A percentile compares a stretch with the other conserved stretches of the same genome.
Conservation (phyloP, 2,888 invertebrate genomes). For the Temnothorax ravouxi region DNA sequence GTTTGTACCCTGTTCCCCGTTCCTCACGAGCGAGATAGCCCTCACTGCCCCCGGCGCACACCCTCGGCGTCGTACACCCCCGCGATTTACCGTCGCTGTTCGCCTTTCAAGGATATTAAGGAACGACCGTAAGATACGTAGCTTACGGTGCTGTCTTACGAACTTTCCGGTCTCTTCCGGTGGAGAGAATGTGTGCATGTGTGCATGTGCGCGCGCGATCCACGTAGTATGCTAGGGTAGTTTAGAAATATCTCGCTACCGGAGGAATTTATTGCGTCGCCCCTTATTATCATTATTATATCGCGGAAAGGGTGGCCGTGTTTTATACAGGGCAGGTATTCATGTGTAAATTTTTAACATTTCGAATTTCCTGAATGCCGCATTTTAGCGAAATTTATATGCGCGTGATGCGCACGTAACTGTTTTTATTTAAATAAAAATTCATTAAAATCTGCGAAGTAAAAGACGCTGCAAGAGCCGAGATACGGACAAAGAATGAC, state of each 20-base stretch:
- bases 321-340: constrained; percentile 24
- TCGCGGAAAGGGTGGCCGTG: constrained; percentile 40
- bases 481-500: background rate
- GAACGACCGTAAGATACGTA: constrained; percentile 68
- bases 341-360: constrained; percentile 32
- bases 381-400: constrained; percentile 38
- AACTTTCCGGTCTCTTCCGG: constrained; percentile 59
- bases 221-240: constrained; percentile 40
- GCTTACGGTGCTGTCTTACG: constrained; percentile 66
- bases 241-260: constrained; percentile 51
- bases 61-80: constrained; percentile 61
- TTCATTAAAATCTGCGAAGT: constrained; percentile 27
- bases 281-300: constrained; percentile 53
- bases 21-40: constrained; percentile 29
- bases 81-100: constrained; percentile 71
- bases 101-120: constrained; percentile 67
- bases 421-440: constrained; percentile 31
- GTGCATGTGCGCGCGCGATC: constrained; percentile 15
- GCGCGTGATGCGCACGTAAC: constrained; percentile 1
- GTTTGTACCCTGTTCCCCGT: constrained; percentile 32
- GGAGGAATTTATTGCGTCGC: constrained; percentile 50
- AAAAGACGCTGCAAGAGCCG: background rate
- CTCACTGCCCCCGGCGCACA: constrained; percentile 60
- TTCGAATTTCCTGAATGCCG: constrained; percentile 17
- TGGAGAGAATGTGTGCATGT: constrained; percentile 13